These are phyloP conservation scores for Diaprepes abbreviatus DNA, from an alignment of 2,888 invertebrate genomes.

Conservation along the genomic window DNA sequence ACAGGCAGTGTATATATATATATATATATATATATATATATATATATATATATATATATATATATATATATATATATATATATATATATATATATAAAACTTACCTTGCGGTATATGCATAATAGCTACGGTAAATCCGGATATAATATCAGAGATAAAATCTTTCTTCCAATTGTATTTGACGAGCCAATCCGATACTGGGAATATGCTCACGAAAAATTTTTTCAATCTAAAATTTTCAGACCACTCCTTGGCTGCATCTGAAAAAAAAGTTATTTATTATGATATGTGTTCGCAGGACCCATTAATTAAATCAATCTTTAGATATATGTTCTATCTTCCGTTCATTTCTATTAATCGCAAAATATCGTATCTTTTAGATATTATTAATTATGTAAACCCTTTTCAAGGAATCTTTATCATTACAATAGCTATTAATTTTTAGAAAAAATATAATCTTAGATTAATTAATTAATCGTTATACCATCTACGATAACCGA, in stretches of 20 bases:
- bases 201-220: constrained; percentile 62
- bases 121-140: constrained; percentile 88
- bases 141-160: constrained; percentile 78
- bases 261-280: constrained; percentile 36
- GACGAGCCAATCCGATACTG: constrained; percentile 75
- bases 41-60: constrained; percentile 48
- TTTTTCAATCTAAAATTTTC: constrained; percentile 39
- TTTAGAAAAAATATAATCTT: too few relatives aligned
- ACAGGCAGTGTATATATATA: neutral
- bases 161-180: constrained; percentile 74
- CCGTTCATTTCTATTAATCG: too few relatives aligned
- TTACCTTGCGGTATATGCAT: constrained; percentile 89
- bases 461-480: too few relatives aligned
- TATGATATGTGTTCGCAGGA: too few relatives aligned
- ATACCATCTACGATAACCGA: too few relatives aligned
- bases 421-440: too few relatives aligned
- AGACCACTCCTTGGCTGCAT: constrained; percentile 43
- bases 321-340: too few relatives aligned
- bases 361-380: too few relatives aligned
- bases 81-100: constrained; percentile 45
- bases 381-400: too few relatives aligned
- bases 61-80: neutral
- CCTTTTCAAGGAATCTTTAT: too few relatives aligned
- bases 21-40: neutral
- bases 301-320: too few relatives aligned